phyloP scores from a whole-genome alignment of 2,113 vertebrate species.

The Scomber scombrus region DNA sequence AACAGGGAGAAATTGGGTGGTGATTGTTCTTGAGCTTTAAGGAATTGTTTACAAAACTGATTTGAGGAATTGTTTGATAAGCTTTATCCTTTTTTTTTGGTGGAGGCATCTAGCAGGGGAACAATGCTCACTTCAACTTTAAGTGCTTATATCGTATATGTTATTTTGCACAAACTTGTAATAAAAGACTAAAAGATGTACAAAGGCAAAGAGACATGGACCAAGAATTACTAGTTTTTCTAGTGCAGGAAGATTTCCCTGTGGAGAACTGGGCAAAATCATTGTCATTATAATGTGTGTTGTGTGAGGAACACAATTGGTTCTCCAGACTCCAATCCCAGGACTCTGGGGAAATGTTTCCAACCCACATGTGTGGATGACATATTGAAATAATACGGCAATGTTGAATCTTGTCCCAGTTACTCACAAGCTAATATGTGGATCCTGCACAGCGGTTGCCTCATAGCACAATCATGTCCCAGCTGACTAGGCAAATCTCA shows the following conservation, averaged over 20 bases:
- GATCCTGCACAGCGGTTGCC: constrained; percentile 24
- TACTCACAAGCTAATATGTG: constrained; percentile 61
- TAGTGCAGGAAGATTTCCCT: constrained; percentile 41
- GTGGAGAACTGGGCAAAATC: constrained; percentile 16
- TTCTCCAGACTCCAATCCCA: constrained; percentile 20
- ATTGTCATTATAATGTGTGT: constrained; percentile 36
- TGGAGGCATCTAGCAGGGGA: constrained; percentile 34
- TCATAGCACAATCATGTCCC: constrained; percentile 46
- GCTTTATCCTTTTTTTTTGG: constrained; percentile 16
- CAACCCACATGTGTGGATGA: constrained; percentile 47
- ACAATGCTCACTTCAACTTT: constrained; percentile 31
- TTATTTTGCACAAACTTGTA: constrained; percentile 18
- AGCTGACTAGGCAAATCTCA: constrained; percentile 59
- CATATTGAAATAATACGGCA: constrained; percentile 50
- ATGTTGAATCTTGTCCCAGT: constrained; percentile 47
- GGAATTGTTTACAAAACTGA: constrained; percentile 54
- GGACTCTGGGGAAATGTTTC: constrained; percentile 42
- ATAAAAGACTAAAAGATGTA: not conserved
- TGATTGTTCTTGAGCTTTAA: constrained; percentile 39
- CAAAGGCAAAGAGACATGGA: constrained; percentile 1
- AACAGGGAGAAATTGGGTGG: constrained; percentile 31
- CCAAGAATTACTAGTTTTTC: not conserved
- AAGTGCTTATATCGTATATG: not conserved
- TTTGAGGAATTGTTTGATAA: constrained; percentile 21
- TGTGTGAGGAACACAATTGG: constrained; percentile 27